Conservation (phyloP, 2,888 invertebrate genomes). For the Cordilura impudica region DNA sequence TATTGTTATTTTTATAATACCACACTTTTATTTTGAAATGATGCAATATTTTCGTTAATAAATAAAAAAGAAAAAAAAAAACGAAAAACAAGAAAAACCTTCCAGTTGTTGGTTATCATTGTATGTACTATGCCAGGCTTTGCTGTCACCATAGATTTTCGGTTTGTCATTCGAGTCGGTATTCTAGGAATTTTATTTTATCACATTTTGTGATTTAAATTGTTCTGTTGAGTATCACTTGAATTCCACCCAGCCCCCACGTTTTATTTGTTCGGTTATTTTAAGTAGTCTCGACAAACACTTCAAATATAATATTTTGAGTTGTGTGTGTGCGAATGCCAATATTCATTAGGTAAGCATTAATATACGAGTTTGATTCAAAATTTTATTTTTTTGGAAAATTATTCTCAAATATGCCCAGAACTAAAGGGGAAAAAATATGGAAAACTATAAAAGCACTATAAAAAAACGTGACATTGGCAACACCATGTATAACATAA, state of each 20-base stretch:
- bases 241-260: too few species aligned
- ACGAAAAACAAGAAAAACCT: background rate
- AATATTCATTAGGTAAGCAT: too few species aligned
- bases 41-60: background rate
- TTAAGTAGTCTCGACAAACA: conserved; percentile 6
- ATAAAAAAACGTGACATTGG: too few species aligned
- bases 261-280: conserved; percentile 3
- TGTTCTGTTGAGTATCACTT: conserved; percentile 36
- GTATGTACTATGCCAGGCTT: background rate
- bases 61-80: background rate
- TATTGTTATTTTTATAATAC: background rate
- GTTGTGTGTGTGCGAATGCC: background rate
- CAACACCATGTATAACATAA: too few species aligned
- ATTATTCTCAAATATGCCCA: too few species aligned
- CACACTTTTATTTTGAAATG: background rate
- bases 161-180: background rate
- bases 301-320: background rate
- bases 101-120: conserved; percentile 5
- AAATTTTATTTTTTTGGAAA: too few species aligned
- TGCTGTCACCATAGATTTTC: conserved; percentile 1
- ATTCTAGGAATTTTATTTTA: conserved; percentile 13
- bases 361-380: too few species aligned
- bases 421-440: too few species aligned
- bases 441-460: too few species aligned
- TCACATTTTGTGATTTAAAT: conserved; percentile 37